Conservation (phyloP, 2,113 vertebrate species). For the Accipiter cooperii region DNA sequence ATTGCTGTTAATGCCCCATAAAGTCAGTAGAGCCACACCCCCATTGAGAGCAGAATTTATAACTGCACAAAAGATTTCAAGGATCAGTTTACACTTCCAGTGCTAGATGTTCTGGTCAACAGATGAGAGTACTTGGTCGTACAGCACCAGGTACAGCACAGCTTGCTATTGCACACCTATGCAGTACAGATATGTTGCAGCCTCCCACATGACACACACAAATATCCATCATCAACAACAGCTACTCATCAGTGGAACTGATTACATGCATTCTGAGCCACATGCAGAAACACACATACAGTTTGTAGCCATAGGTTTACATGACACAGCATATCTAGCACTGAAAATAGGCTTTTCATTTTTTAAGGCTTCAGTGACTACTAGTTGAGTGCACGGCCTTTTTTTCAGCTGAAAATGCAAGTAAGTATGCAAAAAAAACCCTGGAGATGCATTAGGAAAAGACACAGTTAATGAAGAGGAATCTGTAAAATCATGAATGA, state of each 20-base stretch:
- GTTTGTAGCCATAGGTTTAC: background rate
- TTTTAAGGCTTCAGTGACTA: background rate
- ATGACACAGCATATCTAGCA: background rate
- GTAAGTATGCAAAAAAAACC: background rate
- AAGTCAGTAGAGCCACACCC: background rate
- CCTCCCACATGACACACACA: background rate
- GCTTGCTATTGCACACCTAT: background rate
- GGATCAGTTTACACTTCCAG: background rate
- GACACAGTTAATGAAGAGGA: background rate
- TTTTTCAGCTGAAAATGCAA: background rate
- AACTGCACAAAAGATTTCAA: background rate
- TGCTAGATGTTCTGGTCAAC: background rate
- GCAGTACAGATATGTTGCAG: background rate
- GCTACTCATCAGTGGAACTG: background rate
- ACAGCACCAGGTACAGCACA: background rate
- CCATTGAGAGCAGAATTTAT: background rate
- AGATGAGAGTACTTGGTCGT: background rate
- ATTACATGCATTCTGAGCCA: background rate
- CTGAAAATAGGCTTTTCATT: background rate
- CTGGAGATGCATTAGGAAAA: background rate
- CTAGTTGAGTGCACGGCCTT: background rate
- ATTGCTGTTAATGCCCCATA: background rate
- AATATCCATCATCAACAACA: background rate
- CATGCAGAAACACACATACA: background rate
- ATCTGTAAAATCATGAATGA: background rate